A percentile compares a stretch with the other conserved stretches of the same genome.
phyloP scores from a whole-genome alignment of 2,113 vertebrate genomes.

The Pyxicephalus adspersus region DNA sequence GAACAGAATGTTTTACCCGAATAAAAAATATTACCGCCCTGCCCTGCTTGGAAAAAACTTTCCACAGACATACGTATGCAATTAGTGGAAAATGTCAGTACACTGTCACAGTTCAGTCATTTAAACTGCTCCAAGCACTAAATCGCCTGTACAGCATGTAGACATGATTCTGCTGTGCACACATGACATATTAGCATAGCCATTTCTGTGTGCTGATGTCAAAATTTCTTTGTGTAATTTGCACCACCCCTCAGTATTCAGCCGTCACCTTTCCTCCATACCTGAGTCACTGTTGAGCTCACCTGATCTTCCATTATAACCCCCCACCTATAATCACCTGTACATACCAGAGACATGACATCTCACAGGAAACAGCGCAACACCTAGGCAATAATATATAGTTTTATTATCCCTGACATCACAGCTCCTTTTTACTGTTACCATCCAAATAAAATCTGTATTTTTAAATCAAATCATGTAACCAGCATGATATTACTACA shows the following conservation, averaged over 20 bases:
- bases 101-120: background rate
- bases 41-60: background rate
- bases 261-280: background rate
- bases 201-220: conserved; percentile 10
- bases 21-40: background rate
- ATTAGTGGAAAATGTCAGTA: background rate
- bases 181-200: background rate
- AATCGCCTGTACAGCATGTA: too few species aligned
- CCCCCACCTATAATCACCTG: background rate
- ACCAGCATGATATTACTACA: too few species aligned
- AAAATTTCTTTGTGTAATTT: conserved; percentile 2
- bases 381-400: background rate
- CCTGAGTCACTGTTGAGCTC: conserved; percentile 31
- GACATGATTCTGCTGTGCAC: background rate
- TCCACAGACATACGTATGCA: background rate
- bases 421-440: too few species aligned
- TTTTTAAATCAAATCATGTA: too few species aligned
- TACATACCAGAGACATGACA: conserved; percentile 1
- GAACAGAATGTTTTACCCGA: background rate
- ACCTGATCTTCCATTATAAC: background rate
- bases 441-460: too few species aligned
- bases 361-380: background rate
- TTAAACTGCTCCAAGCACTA: background rate
- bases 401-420: background rate
- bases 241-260: background rate